Evolutionary conservation across 2,888 invertebrate species (phyloP).

Genomic region (Tyria jacobaeae): DNA sequence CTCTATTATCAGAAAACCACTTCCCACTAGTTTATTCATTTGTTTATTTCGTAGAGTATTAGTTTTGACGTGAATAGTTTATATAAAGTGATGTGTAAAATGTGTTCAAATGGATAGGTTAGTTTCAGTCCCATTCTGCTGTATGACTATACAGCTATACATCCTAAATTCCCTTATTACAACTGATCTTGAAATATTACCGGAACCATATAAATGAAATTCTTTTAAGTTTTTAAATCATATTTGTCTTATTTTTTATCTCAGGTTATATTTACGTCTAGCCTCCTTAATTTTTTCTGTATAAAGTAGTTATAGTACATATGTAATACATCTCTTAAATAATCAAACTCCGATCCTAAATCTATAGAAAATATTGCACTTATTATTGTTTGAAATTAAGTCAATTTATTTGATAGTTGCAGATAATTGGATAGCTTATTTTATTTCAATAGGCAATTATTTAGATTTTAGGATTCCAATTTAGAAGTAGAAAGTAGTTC

Average conservation of each 20-base stretch:
- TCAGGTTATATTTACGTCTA: slow-evolving; percentile 52
- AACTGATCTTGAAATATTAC: not conserved
- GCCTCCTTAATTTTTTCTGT: not conserved
- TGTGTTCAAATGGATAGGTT: slow-evolving; percentile 42
- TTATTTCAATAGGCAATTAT: too few relatives aligned
- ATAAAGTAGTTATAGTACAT: too few relatives aligned
- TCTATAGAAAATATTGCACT: not conserved
- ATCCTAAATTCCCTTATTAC: not conserved
- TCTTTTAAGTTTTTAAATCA: not conserved
- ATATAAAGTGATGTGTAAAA: slow-evolving; percentile 6
- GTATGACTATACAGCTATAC: too few relatives aligned
- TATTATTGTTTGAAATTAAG: not conserved
- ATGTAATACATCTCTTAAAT: too few relatives aligned
- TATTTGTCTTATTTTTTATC: not conserved
- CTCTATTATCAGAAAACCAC: slow-evolving; percentile 2
- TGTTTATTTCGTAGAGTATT: not conserved
- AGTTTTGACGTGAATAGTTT: not conserved
- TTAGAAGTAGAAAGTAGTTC: too few relatives aligned
- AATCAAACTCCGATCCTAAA: not conserved
- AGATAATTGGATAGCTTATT: too few relatives aligned
- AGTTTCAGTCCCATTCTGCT: slow-evolving; percentile 16
- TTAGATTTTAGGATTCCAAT: too few relatives aligned
- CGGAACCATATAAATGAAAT: not conserved
- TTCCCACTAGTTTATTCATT: too few relatives aligned
- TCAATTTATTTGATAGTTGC: too few relatives aligned